Percentiles rank a stretch among this genome's conserved stretches.
phyloP scores from a whole-genome alignment of 1,140 invertebrate genomes.

The Drosophila leontia region DNA sequence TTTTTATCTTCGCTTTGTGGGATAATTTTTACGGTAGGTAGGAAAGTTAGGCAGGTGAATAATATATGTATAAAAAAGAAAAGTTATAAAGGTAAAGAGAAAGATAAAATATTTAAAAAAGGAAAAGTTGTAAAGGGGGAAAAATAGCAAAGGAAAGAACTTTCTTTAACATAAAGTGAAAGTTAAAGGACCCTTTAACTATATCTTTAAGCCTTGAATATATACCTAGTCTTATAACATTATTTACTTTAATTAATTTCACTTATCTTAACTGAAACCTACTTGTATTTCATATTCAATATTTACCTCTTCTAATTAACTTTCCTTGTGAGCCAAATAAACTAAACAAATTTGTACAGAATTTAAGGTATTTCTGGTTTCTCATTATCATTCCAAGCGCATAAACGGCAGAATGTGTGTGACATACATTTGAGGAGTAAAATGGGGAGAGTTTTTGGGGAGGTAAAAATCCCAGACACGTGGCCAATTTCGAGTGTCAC shows the following conservation, averaged over 20 bases:
- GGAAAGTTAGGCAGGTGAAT: slow-evolving; percentile 4
- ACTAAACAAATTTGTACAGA: slow-evolving; percentile 32
- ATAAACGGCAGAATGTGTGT: slow-evolving; percentile 35
- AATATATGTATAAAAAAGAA: background rate
- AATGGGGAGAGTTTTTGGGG: background rate
- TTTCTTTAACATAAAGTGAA: background rate
- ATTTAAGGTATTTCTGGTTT: slow-evolving; percentile 30
- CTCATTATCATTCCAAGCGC: slow-evolving; percentile 45
- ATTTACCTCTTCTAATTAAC: slow-evolving; percentile 43
- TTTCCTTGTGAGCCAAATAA: slow-evolving; percentile 34
- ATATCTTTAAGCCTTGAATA: background rate
- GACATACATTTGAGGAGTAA: slow-evolving; percentile 21
- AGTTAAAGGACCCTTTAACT: background rate
- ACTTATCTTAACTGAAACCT: background rate
- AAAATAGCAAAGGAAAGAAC: background rate
- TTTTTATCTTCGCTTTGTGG: slow-evolving; percentile 11
- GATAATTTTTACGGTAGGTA: background rate
- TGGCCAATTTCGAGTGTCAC: slow-evolving; percentile 41
- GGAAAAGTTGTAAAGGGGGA: too few relatives aligned
- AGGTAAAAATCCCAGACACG: slow-evolving; percentile 19
- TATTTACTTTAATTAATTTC: background rate
- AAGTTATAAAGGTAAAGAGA: too few relatives aligned
- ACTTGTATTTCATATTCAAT: slow-evolving; percentile 13
- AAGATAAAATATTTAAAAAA: background rate
- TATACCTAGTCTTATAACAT: background rate